Evolutionary conservation across 2,797 vertebrate genomes (phyloP).

Genomic region (Semaprochilodus insignis): DNA sequence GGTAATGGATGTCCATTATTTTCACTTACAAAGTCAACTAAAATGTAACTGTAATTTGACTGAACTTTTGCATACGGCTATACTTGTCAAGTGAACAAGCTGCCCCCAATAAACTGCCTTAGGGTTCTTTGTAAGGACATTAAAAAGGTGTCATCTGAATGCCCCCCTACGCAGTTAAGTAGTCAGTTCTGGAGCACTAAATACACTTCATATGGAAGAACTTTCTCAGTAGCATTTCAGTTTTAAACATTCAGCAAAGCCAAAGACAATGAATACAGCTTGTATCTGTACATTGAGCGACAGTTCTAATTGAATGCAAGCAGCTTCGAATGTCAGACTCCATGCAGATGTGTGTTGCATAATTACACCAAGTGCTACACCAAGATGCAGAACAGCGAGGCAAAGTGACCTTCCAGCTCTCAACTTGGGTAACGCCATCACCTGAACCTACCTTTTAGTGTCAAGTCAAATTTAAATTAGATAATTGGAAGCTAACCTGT

Average conservation of each 20-base stretch:
- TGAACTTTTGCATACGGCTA: too few species aligned
- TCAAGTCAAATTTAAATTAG: not conserved
- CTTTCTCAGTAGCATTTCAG: not conserved
- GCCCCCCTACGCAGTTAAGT: too few species aligned
- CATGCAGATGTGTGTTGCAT: constrained; percentile 16
- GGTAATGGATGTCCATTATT: too few species aligned
- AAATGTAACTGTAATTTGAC: too few species aligned
- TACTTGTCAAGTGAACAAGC: too few species aligned
- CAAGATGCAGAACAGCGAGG: not conserved
- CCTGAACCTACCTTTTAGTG: not conserved
- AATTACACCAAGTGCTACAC: constrained; percentile 9
- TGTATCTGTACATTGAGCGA: too few species aligned
- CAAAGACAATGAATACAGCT: not conserved
- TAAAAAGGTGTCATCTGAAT: too few species aligned
- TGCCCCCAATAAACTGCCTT: too few species aligned
- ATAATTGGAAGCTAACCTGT: not conserved
- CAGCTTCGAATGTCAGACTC: not conserved
- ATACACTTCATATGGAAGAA: not conserved
- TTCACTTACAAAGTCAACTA: too few species aligned
- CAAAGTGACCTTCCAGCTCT: not conserved
- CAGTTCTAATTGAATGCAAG: not conserved
- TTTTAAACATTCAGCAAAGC: not conserved
- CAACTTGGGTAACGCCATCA: not conserved
- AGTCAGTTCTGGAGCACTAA: not conserved
- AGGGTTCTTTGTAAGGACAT: too few species aligned